Evolutionary conservation across 2,113 vertebrate genomes (phyloP).

Genomic region (Varanus salvator): DNA sequence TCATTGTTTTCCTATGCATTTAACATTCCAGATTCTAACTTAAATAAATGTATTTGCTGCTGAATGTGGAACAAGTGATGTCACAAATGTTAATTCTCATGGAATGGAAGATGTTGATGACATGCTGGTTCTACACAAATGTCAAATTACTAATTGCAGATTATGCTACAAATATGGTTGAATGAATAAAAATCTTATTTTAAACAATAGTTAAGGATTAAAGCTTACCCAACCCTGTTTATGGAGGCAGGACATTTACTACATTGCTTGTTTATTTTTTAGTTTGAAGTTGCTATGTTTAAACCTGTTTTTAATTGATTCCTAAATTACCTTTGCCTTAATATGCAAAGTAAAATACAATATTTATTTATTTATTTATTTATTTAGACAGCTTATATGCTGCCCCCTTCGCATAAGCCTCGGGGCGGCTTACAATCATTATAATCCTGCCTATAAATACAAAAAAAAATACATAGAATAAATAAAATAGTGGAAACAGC

Average conservation of each 20-base stretch:
- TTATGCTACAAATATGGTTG: not conserved
- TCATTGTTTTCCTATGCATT: constrained; percentile 23
- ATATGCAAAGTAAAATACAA: not conserved
- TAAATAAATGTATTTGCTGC: constrained; percentile 5
- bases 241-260: not conserved
- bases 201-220: not conserved
- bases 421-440: no score
- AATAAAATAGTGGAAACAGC: no score
- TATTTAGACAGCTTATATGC: no score
- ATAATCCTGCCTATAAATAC: no score
- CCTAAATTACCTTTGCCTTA: not conserved
- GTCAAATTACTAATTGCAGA: not conserved
- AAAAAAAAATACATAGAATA: no score
- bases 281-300: not conserved
- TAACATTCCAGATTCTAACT: constrained; percentile 5
- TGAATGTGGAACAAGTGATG: not conserved
- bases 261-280: not conserved
- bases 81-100: not conserved
- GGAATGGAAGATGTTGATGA: not conserved
- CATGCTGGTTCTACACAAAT: not conserved
- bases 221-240: not conserved
- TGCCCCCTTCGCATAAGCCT: no score
- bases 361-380: no score
- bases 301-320: not conserved
- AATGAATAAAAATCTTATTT: not conserved